Base-by-base conservation (phyloP, 2,888 invertebrate species). In the Atrina japonica region DNA sequence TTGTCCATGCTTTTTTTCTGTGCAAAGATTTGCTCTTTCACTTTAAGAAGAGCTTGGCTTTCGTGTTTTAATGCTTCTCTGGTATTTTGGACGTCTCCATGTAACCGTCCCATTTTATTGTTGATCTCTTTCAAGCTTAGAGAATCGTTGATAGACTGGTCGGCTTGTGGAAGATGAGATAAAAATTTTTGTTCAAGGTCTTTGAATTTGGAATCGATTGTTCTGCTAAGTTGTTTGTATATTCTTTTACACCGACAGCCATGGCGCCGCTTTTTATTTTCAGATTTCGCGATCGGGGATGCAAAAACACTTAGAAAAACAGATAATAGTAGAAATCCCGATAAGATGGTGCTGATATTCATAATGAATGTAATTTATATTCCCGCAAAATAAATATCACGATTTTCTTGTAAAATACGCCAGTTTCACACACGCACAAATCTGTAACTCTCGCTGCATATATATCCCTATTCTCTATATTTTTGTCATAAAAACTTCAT, bases 1-100 rank as follows among this genome's bases (percentile, higher is more conserved):
- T 61, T 69, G 7, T 79, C 79, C 50, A 75, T 63, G 64, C 58
- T 77, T 59, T 60, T 66, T 41, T 76, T 76, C 40, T 79, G 79
- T 29, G 75, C 63, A 23, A 67, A 66, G 47, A 81, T 72, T 58
- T 73, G 73, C 40, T 78, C 74, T 58, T 69, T 66, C 16, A 81
- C 63, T 23, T 64, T 59, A 55, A 73, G 70, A 35, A 81, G 67
- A 35, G 69, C 74, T 30, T 77, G 72, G 43, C 75, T 77, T 50
- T 81, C 77, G 41, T 70, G 70, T 41, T 74, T 60, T 29, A 81
- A 56, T 11, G 72, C 73, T 11, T 79, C 74, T 63, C 70, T 73
- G 14, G 77, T 75, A 49, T 64, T 70, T 21, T 71, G 76, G 56
- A 81, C 70, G 49, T 73, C 67, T 18, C 58, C 61, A 16, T 71